Conservation (phyloP, 1,140 invertebrate species). For the Paraescarpia echinospica region DNA sequence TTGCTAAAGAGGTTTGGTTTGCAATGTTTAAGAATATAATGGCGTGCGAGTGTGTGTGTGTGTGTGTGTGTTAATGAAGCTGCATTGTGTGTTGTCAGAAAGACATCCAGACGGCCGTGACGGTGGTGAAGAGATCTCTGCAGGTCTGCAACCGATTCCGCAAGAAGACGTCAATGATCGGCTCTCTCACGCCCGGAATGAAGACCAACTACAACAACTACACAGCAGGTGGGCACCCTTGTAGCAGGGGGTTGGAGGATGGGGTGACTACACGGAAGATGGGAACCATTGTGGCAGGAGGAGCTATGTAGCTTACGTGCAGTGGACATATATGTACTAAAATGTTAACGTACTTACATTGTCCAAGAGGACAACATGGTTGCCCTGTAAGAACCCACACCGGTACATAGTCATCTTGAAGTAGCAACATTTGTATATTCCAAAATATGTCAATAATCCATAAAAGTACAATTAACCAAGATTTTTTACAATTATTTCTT, state of each 20-base stretch:
- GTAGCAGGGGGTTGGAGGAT: background rate
- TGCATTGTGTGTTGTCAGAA: conserved; percentile 33
- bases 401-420: background rate
- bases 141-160: conserved; percentile 47
- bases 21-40: background rate
- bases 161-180: conserved; percentile 43
- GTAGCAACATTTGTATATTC: background rate
- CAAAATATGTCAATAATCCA: background rate
- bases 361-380: background rate
- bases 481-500: background rate
- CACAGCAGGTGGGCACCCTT: background rate
- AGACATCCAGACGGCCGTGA: conserved; percentile 53
- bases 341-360: background rate
- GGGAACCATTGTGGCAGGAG: too few relatives aligned
- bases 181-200: background rate
- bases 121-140: conserved; percentile 50
- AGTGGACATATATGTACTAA: too few relatives aligned
- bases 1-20: background rate
- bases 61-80: background rate
- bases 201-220: conserved; percentile 12
- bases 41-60: too few relatives aligned
- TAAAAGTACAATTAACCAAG: background rate
- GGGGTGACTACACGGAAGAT: too few relatives aligned
- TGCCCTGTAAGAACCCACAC: background rate
- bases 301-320: too few relatives aligned